Percentiles rank a stretch among this genome's conserved stretches.
Conservation (phyloP, 2,888 invertebrate genomes). For the Andrena praecox region DNA sequence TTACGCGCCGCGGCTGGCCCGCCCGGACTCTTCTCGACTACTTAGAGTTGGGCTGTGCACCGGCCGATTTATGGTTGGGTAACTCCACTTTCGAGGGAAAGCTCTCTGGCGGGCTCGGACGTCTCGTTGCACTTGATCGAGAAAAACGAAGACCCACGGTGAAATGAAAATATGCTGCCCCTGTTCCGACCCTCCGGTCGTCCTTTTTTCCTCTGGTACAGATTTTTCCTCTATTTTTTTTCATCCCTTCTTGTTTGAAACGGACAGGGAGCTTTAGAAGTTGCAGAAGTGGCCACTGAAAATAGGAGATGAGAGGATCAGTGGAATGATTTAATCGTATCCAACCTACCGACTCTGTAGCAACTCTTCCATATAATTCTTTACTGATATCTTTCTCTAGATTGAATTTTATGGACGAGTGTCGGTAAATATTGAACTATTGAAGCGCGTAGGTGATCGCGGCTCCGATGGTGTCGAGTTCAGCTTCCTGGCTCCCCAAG, state of each 20-base stretch:
- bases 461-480: neutral
- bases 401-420: no score
- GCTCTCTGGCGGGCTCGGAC: constrained; percentile 19
- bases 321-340: no score
- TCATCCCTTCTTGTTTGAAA: neutral
- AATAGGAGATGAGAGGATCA: no score
- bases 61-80: constrained; percentile 44
- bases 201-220: neutral
- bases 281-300: no score
- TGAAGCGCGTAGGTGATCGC: no score
- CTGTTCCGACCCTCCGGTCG: neutral
- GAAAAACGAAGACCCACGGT: constrained; percentile 25
- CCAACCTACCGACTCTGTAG: no score
- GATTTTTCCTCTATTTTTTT: constrained; percentile 3
- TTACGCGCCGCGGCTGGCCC: constrained; percentile 2
- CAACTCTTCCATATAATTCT: no score
- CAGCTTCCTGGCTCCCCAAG: neutral
- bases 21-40: constrained; percentile 25
- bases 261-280: no score
- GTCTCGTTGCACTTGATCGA: constrained; percentile 41
- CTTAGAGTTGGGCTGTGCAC: constrained; percentile 30
- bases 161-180: constrained; percentile 41
- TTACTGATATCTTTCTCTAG: no score
- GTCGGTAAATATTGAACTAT: no score
- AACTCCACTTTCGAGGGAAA: constrained; percentile 39